Evolutionary conservation across 2,113 vertebrate genomes (phyloP).

Genomic region (Halcyon senegalensis): DNA sequence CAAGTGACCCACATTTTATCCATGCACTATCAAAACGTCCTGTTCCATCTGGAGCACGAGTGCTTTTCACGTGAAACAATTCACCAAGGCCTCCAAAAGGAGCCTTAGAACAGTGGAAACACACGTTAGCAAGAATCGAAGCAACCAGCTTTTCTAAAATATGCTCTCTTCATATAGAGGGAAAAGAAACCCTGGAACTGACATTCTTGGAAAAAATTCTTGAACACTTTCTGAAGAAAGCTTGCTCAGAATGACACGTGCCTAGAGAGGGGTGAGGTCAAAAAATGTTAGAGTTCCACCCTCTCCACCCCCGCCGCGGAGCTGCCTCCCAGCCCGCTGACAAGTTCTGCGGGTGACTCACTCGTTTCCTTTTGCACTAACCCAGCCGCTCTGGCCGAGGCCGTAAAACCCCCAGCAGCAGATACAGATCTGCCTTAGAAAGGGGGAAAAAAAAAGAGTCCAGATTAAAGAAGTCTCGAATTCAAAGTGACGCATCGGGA

Average conservation of each 20-base stretch:
- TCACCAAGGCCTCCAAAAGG: accelerated
- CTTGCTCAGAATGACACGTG: conserved; percentile 47
- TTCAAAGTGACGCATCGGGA: neutral
- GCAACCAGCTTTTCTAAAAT: neutral
- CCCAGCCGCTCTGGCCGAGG: neutral
- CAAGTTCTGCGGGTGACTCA: conserved; percentile 72
- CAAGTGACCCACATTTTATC: neutral
- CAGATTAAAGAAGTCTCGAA: neutral
- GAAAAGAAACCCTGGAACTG: conserved; percentile 5
- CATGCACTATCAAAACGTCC: accelerated
- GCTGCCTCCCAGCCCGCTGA: conserved; percentile 64
- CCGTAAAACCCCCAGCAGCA: conserved; percentile 2
- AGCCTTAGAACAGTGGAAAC: neutral
- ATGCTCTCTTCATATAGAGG: neutral
- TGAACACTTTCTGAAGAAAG: neutral
- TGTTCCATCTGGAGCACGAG: neutral
- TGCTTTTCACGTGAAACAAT: neutral
- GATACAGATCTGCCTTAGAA: conserved; percentile 20
- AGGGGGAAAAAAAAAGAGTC: neutral
- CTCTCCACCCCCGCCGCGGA: conserved; percentile 36
- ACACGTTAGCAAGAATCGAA: accelerated
- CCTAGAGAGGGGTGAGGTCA: conserved; percentile 64
- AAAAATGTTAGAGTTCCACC: conserved; percentile 62
- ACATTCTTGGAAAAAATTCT: conserved; percentile 2
- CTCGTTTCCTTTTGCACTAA: conserved; percentile 65